A percentile compares a stretch with the other conserved stretches of the same genome.
Conservation (phyloP, 2,113 vertebrate species). For the Poeciliopsis occidentalis region DNA sequence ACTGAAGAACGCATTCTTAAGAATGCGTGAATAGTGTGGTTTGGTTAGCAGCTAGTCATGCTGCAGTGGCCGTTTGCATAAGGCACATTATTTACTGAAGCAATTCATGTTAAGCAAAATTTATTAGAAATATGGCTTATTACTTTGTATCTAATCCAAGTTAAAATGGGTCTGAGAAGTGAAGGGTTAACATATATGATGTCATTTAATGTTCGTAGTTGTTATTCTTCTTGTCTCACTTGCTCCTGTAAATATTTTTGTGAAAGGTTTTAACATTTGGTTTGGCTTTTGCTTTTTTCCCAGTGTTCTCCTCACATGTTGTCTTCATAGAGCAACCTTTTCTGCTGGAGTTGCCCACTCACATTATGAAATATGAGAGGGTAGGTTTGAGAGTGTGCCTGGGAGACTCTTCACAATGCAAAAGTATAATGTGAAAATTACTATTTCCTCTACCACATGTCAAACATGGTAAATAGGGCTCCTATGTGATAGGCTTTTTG, state of each 20-base stretch:
- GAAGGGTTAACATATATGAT: too few species aligned
- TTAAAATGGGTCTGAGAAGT: too few species aligned
- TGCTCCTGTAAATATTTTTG: not conserved
- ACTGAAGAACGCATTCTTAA: too few species aligned
- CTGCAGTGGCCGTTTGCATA: too few species aligned
- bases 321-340: not conserved
- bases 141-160: too few species aligned
- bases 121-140: too few species aligned
- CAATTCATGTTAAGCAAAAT: too few species aligned
- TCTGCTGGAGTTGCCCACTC: not conserved
- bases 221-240: too few species aligned
- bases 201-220: too few species aligned
- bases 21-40: too few species aligned
- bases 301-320: not conserved
- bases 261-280: not conserved
- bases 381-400: not conserved
- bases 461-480: not conserved
- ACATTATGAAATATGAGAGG: not conserved
- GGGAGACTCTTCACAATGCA: not conserved
- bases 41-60: too few species aligned
- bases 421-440: not conserved
- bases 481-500: not conserved
- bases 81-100: too few species aligned
- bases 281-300: not conserved
- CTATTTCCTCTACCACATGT: slow-evolving; percentile 5